A percentile compares a stretch with the other conserved stretches of the same genome.
phyloP scores from a whole-genome alignment of 1,140 invertebrate genomes.

The Atta colombica region DNA sequence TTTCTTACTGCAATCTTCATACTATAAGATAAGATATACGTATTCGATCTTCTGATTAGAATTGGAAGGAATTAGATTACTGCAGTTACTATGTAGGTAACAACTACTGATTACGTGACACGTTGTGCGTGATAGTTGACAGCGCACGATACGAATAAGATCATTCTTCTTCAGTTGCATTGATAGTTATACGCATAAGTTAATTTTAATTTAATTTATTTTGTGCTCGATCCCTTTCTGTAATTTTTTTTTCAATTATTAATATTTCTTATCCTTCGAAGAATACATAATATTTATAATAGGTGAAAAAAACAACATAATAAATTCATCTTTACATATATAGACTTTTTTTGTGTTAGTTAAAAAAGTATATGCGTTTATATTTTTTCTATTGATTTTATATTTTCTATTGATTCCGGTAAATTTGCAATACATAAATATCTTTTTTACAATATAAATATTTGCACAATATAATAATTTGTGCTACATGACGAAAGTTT shows the following conservation, averaged over 20 bases:
- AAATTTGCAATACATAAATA: not conserved
- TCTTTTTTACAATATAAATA: too few species aligned
- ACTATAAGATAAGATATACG: not conserved
- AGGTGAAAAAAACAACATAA: not conserved
- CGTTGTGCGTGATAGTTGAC: not conserved
- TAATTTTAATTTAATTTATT: not conserved
- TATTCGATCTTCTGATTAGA: not conserved
- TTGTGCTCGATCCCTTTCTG: not conserved
- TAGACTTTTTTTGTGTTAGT: not conserved
- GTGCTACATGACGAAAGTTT: not conserved
- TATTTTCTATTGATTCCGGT: not conserved
- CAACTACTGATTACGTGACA: constrained; percentile 29
- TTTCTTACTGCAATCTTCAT: too few species aligned
- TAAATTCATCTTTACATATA: not conserved
- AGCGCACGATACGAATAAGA: constrained; percentile 1
- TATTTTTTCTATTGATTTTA: not conserved
- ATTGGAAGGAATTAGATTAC: constrained; percentile 13
- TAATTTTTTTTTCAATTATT: not conserved
- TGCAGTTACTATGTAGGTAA: not conserved
- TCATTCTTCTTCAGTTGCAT: constrained; percentile 18
- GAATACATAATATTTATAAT: not conserved
- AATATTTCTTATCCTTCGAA: not conserved
- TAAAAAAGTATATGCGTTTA: not conserved
- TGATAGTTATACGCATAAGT: not conserved
- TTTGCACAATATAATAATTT: too few species aligned